A percentile compares a stretch with the other conserved stretches of the same genome.
Conservation (phyloP, 2,797 vertebrate species). For the Otolemur crassicaudatus region DNA sequence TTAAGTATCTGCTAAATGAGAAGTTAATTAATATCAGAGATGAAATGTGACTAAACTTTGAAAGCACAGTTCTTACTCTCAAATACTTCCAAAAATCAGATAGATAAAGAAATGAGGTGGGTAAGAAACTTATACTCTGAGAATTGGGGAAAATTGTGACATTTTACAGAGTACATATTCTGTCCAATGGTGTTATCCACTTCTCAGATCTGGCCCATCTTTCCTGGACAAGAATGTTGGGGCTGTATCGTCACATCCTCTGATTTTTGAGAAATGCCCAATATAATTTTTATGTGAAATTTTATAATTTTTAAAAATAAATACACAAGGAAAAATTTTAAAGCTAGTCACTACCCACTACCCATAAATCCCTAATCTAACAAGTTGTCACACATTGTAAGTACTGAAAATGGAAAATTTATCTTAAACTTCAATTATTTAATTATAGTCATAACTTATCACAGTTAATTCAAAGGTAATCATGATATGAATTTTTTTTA, state of each 20-base stretch:
- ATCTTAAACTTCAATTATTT: background rate
- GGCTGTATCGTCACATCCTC: background rate
- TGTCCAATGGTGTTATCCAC: background rate
- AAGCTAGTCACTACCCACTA: background rate
- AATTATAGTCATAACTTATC: background rate
- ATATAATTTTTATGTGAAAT: background rate
- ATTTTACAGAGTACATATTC: accelerated
- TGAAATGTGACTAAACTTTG: background rate
- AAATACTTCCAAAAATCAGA: background rate
- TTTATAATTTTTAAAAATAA: background rate
- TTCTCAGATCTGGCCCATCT: background rate
- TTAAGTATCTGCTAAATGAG: background rate
- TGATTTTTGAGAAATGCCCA: background rate
- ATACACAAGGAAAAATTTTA: background rate
- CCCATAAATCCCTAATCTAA: background rate
- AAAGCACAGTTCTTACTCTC: background rate
- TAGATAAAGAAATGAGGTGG: background rate
- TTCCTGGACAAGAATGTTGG: background rate
- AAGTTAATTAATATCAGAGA: background rate
- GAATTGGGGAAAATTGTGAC: background rate
- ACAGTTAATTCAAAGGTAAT: background rate
- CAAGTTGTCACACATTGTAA: background rate
- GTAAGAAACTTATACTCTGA: background rate
- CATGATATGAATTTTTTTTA: background rate
- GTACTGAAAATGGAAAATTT: background rate